These are phyloP conservation scores for Neomorphus geoffroyi DNA, from an alignment of 2,797 vertebrate genomes.

Conservation along the genomic window DNA sequence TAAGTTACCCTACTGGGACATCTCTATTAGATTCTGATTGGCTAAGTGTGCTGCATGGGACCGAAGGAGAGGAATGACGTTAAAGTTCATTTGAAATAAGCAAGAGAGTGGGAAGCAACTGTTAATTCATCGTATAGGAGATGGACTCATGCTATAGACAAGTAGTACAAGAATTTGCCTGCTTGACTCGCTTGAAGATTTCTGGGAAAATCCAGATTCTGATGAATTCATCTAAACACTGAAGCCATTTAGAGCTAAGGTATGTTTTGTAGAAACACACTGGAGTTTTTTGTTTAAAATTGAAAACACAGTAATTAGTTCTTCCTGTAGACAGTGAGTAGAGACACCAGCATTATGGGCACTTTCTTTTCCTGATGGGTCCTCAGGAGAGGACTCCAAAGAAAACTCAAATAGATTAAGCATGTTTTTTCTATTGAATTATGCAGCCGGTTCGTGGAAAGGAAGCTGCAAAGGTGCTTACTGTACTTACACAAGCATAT, in stretches of 20 bases:
- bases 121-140: neutral
- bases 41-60: neutral
- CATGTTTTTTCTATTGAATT: neutral
- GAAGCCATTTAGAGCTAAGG: neutral
- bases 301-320: neutral
- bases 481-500: neutral
- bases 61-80: neutral
- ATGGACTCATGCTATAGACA: neutral
- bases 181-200: neutral
- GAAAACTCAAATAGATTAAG: neutral
- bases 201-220: neutral
- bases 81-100: neutral
- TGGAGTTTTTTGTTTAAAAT: neutral
- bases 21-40: neutral
- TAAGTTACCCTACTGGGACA: neutral
- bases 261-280: neutral
- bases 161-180: neutral
- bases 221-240: neutral
- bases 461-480: neutral
- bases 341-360: neutral
- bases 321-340: neutral
- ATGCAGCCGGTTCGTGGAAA: neutral
- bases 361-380: neutral
- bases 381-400: neutral
- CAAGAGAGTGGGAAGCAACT: neutral